Base-by-base conservation (phyloP, 2,113 vertebrate genomes). In the Plotosus lineatus region DNA sequence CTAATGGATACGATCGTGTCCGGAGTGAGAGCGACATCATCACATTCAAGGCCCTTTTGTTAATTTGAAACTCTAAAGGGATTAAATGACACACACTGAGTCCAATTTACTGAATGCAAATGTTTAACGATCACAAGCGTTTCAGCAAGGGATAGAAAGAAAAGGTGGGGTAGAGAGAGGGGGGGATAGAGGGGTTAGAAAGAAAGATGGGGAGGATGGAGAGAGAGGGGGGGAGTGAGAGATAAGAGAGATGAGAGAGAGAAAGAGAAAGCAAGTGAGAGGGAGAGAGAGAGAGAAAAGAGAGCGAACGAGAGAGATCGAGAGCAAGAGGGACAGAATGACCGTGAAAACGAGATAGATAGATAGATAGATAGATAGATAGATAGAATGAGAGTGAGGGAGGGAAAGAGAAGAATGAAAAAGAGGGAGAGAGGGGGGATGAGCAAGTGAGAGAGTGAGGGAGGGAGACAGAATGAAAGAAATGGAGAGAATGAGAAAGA, bases 1-100 rank as follows among this genome's bases (percentile, higher is more conserved):
- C 71, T 85, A 82, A 85, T 85, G 84, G 84, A 85, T 77, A 56
- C 77, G 79, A 65, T 69, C 68, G 75, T 65, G 58, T 63, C 50
- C 42, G 56, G 73, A 79, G 71, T 46, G 80, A 76, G 56, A 82
- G 77, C 6, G 40, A 79, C 65, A 79, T 80, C 69, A 80, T 50
- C n/a, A 17, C 46, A 26, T 50, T 75, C 58, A 19, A 50, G 81
- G 56, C 48, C 42, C 76, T 76, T 66, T 66, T 74, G 75, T 79
- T 50, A 76, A 80, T 12, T 73, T 50, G 74, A 77, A 75, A 48
- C 73, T 80, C 77, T 77, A 82, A 85, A 85, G 80, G 79, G 80
- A 85, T 80, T 80, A 73, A 82, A 80, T 60, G 79, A 83, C 76
- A 79, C 77, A 77, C 26, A 81, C 78, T 60, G 84, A 26, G 48